Evolutionary conservation across 2,797 vertebrate species (phyloP), one percentile per base, ranked within the genome.

Genomic region (Limnodromus scolopaceus): DNA sequence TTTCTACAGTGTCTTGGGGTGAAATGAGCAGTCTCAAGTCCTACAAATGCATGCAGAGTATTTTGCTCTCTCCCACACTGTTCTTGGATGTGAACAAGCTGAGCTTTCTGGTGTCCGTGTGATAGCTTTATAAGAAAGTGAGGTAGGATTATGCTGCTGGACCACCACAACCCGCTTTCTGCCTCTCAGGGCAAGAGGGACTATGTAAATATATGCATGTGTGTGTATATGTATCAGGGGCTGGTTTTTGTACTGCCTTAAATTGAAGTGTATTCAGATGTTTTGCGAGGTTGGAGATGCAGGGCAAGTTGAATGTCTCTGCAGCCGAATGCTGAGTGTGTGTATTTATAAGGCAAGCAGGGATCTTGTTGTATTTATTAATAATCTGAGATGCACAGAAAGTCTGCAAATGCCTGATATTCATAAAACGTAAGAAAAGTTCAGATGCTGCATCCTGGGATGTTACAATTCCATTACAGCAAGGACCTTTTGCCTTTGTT

Each of bases 301-400:
- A 81, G 78, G 71, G 17, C 41, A 71, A 61, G 80, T 1, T 65
- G 76, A 75, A 34, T 2, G 22, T 13, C 69, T 81, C 45, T 53
- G 65, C 83, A 86, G 74, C 63, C 1, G 0, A 48, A 81, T 32
- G 43, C 64, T 53, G 54, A 54, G 54, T 5, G 22, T 68, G 71
- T 53, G 34, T 48, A 22, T 88, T 88, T 72, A 34, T 18, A 51
- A 81, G 32, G 58, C 85, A 81, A 58, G 46, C 27, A 58, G 69
- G 65, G 71, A 79, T 65, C 66, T 69, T 63, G 41, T 43, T 57
- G 61, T 61, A 84, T 76, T 88, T 88, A 88, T 81, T 78, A 90
- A 88, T 79, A 72, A 81, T n/a, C 65, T 61, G 66, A 75, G 69
- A 57, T 64, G 69, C 41, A 55, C 72, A 78, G 53, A 43, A 90